A percentile compares a stretch with the other conserved stretches of the same genome.
Conservation (phyloP, 2,888 invertebrate species). For the Pyrrhopygopsis socrates region DNA sequence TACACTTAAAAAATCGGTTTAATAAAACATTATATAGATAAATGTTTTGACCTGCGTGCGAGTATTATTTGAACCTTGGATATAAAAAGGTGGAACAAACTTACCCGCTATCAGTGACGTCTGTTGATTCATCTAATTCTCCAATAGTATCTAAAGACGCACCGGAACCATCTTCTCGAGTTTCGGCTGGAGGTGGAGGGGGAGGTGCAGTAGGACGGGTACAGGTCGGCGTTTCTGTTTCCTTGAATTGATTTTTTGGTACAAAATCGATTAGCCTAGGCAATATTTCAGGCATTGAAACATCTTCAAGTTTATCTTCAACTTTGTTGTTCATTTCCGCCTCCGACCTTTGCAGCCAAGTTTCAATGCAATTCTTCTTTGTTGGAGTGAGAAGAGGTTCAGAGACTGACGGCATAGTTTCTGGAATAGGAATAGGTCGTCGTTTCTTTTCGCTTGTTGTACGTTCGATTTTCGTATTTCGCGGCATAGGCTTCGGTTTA, state of each 20-base stretch:
- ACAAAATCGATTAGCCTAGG: slow-evolving; percentile 97
- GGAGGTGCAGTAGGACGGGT: slow-evolving; percentile 92
- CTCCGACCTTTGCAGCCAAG: slow-evolving; percentile 93
- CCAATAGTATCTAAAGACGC: slow-evolving; percentile 97
- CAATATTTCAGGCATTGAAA: slow-evolving; percentile 92
- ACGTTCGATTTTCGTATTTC: slow-evolving; percentile 93
- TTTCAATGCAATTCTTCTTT: slow-evolving; percentile 94
- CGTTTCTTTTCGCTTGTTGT: slow-evolving; percentile 92
- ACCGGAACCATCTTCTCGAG: slow-evolving; percentile 95
- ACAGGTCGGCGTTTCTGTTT: slow-evolving; percentile 87
- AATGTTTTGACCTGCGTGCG: too few species aligned
- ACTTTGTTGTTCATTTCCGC: slow-evolving; percentile 93
- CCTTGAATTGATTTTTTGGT: slow-evolving; percentile 95
- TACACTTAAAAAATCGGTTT: too few species aligned
- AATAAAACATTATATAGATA: too few species aligned
- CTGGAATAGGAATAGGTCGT: slow-evolving; percentile 90
- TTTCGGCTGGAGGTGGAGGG: slow-evolving; percentile 92
- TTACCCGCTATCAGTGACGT: slow-evolving; percentile 92
- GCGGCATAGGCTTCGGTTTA: slow-evolving; percentile 95
- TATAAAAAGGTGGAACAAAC: slow-evolving; percentile 82
- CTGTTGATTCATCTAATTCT: slow-evolving; percentile 96
- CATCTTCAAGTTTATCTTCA: slow-evolving; percentile 92
- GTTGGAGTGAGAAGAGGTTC: slow-evolving; percentile 92
- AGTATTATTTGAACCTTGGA: neutral
- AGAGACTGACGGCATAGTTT: slow-evolving; percentile 89